Conservation (phyloP, 2,888 invertebrate genomes). For the Eilema depressum region DNA sequence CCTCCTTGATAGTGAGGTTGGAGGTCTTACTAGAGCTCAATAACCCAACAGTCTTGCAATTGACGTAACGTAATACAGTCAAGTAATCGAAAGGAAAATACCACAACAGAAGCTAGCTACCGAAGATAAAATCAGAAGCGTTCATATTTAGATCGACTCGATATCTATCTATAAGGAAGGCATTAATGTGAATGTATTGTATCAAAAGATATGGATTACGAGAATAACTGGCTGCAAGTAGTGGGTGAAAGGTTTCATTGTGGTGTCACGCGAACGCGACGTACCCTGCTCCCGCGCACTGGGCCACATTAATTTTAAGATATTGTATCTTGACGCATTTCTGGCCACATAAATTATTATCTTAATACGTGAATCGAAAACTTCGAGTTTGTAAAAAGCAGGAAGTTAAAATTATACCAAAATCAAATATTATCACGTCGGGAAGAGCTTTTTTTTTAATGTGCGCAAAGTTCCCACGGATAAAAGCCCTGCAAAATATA, state of each 20-base stretch:
- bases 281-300: slow-evolving; percentile 1
- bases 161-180: slow-evolving; percentile 19
- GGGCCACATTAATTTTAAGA: not conserved
- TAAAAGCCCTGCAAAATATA: too few relatives aligned
- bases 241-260: slow-evolving; percentile 70
- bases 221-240: slow-evolving; percentile 38
- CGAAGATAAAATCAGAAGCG: slow-evolving; percentile 17
- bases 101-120: slow-evolving; percentile 8
- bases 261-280: slow-evolving; percentile 58
- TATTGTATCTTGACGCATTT: not conserved
- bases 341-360: not conserved
- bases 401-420: not conserved
- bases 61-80: not conserved
- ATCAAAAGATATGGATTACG: slow-evolving; percentile 35
- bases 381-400: not conserved
- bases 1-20: not conserved
- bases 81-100: not conserved
- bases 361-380: too few relatives aligned
- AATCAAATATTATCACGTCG: too few relatives aligned
- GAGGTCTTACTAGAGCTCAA: not conserved
- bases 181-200: slow-evolving; percentile 19
- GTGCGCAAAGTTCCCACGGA: too few relatives aligned
- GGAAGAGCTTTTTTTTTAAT: too few relatives aligned
- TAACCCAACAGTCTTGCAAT: not conserved
- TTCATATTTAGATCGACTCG: slow-evolving; percentile 23